Percentiles rank a stretch among this genome's conserved stretches.
Evolutionary conservation across 2,113 vertebrate genomes (phyloP).

Genomic region (Mustelus asterias): DNA sequence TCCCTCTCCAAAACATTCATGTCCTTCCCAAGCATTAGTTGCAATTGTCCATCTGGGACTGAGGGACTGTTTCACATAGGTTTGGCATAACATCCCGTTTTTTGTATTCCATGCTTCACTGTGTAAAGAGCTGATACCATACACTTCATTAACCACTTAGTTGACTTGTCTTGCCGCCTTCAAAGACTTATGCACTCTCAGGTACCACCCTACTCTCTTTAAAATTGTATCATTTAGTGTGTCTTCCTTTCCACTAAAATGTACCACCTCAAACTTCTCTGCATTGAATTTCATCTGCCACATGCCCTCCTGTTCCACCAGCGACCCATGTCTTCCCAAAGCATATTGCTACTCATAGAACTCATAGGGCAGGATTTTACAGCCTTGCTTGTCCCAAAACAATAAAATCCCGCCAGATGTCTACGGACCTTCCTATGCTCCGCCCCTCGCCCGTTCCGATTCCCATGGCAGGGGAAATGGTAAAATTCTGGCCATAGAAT

Average conservation of each 20-base stretch:
- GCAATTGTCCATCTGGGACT: not conserved
- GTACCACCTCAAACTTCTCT: not conserved
- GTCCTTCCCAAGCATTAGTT: not conserved
- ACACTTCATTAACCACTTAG: not conserved
- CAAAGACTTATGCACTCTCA: too few species aligned
- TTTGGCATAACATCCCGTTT: not conserved
- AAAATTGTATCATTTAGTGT: not conserved
- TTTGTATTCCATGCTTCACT: not conserved
- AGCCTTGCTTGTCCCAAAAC: too few species aligned
- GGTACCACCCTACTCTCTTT: not conserved
- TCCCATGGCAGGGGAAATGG: too few species aligned
- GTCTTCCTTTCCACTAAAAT: not conserved
- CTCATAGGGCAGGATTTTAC: too few species aligned
- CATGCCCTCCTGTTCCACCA: not conserved
- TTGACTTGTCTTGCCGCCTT: not conserved
- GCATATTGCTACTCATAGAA: not conserved
- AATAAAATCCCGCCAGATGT: too few species aligned
- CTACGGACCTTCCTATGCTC: too few species aligned
- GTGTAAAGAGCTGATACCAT: too few species aligned
- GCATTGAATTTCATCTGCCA: not conserved
- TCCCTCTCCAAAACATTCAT: not conserved
- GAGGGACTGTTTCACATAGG: not conserved
- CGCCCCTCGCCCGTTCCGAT: too few species aligned
- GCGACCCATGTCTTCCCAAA: not conserved
- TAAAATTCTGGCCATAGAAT: too few species aligned